Conservation (phyloP, 2,888 invertebrate genomes). For the Campoplex capitator region DNA sequence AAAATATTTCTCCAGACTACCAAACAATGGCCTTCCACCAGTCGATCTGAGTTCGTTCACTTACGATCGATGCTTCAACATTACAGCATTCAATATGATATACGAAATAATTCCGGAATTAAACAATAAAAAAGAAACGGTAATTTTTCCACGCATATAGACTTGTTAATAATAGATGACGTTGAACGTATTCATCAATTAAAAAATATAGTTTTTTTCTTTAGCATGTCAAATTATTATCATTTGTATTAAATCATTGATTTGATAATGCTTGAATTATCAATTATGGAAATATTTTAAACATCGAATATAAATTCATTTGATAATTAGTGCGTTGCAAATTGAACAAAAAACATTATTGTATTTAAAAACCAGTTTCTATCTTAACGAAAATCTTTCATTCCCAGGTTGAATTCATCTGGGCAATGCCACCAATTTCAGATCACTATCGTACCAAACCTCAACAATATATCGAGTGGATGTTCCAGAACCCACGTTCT, state of each 20-base stretch:
- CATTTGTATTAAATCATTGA: background rate
- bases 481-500: slow-evolving; percentile 94
- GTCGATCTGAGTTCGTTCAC: slow-evolving; percentile 87
- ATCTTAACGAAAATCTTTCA: background rate
- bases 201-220: background rate
- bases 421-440: slow-evolving; percentile 87
- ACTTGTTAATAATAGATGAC: background rate
- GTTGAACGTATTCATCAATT: background rate
- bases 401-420: slow-evolving; percentile 86
- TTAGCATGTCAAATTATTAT: too few species aligned
- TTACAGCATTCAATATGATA: slow-evolving; percentile 88
- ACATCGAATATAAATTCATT: background rate
- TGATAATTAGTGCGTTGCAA: background rate
- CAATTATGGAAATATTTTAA: background rate
- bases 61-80: slow-evolving; percentile 87
- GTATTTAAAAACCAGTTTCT: background rate
- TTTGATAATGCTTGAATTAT: background rate
- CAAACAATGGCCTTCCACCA: slow-evolving; percentile 88
- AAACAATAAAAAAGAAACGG: slow-evolving; percentile 88
- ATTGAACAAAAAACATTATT: background rate
- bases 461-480: slow-evolving; percentile 87
- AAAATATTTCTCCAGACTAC: slow-evolving; percentile 89
- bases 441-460: slow-evolving; percentile 91
- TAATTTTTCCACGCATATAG: slow-evolving; percentile 69
- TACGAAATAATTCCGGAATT: slow-evolving; percentile 90